These are phyloP conservation scores for Cecidostiba fungosa DNA, from an alignment of 2,888 invertebrate species.

Conservation along the genomic window DNA sequence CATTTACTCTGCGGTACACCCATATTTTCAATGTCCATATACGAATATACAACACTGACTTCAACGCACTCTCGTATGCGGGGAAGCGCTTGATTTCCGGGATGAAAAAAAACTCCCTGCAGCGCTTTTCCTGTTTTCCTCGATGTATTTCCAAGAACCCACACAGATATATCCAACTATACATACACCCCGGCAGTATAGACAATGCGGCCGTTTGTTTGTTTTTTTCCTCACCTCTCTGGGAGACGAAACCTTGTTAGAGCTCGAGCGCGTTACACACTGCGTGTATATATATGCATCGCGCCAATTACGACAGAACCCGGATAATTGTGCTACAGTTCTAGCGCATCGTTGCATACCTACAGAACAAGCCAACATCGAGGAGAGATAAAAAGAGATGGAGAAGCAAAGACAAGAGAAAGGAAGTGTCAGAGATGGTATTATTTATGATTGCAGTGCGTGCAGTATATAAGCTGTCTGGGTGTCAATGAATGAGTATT, in stretches of 20 bases:
- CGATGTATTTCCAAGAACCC: neutral
- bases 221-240: neutral
- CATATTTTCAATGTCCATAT: no score
- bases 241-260: slow-evolving; percentile 7
- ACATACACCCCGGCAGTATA: neutral
- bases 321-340: slow-evolving; percentile 37
- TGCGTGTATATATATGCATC: neutral
- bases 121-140: neutral
- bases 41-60: no score
- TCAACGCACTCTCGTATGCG: no score
- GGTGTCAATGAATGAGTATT: slow-evolving; percentile 51
- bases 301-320: slow-evolving; percentile 43
- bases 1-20: no score
- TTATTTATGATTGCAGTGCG: slow-evolving; percentile 37
- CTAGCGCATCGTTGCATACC: neutral
- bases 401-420: slow-evolving; percentile 27
- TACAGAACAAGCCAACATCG: neutral
- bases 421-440: slow-evolving; percentile 49
- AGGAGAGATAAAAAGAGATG: neutral
- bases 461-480: neutral
- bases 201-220: slow-evolving; percentile 14
- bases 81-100: neutral
- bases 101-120: neutral
- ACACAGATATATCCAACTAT: neutral
- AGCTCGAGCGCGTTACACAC: neutral